Evolutionary conservation across 2,797 vertebrate genomes (phyloP).

Genomic region (Vireo griseus): DNA sequence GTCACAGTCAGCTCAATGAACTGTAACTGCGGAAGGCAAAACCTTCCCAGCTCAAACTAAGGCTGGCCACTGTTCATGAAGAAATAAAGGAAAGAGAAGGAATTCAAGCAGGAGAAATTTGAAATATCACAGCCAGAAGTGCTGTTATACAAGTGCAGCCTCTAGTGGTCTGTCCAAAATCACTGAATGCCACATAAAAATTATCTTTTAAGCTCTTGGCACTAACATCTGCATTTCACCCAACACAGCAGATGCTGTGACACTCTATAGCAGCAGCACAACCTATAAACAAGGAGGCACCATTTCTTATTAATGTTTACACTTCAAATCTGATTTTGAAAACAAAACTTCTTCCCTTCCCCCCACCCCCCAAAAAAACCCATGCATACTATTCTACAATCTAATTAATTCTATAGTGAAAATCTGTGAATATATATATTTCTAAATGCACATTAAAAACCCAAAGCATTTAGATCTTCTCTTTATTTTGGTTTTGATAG

Average conservation of each 20-base stretch:
- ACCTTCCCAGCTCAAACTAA: background rate
- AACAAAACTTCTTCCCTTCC: background rate
- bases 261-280: background rate
- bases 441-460: background rate
- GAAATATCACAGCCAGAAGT: background rate
- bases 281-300: background rate
- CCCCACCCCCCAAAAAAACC: background rate
- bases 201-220: background rate
- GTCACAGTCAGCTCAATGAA: background rate
- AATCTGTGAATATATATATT: background rate
- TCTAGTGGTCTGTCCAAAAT: slow-evolving; percentile 49
- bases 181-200: background rate
- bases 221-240: background rate
- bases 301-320: background rate
- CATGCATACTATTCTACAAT: background rate
- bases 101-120: background rate
- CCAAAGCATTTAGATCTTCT: background rate
- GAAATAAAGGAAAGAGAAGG: background rate
- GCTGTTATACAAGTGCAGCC: slow-evolving; percentile 35
- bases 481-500: background rate
- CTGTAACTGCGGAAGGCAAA: background rate
- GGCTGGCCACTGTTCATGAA: background rate
- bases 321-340: background rate
- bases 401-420: background rate
- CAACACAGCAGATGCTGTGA: background rate